phyloP scores from a whole-genome alignment of 2,888 invertebrate species.

The Acanthoscelides obtectus region DNA sequence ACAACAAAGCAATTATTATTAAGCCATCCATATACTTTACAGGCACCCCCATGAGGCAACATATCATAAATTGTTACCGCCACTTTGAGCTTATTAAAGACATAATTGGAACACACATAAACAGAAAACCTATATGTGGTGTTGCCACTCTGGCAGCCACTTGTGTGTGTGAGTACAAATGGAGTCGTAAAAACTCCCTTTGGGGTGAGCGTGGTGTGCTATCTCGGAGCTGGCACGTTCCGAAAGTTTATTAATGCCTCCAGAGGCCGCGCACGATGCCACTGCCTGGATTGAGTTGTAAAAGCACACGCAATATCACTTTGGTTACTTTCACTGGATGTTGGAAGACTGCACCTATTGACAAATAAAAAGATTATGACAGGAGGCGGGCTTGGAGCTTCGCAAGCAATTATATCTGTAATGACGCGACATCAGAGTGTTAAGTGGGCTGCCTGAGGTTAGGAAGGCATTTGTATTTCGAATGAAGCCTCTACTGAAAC shows the following conservation, averaged over 20 bases:
- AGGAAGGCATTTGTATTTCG: too few species aligned
- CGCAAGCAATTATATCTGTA: too few species aligned
- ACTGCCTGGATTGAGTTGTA: background rate
- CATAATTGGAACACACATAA: background rate
- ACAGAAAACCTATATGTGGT: background rate
- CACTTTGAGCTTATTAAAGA: background rate
- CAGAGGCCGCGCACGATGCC: background rate
- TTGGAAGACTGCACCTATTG: background rate
- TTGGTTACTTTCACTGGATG: background rate
- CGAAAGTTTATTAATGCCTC: background rate
- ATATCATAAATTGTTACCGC: background rate
- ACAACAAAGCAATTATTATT: too few species aligned
- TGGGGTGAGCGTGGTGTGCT: background rate
- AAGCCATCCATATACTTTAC: too few species aligned
- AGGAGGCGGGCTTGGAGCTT: background rate
- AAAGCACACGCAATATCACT: background rate
- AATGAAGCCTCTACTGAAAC: too few species aligned
- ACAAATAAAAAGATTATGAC: background rate
- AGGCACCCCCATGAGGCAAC: background rate
- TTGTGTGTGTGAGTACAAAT: background rate
- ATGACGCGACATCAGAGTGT: too few species aligned
- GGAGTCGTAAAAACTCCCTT: background rate
- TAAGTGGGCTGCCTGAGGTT: too few species aligned
- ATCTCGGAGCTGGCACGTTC: background rate
- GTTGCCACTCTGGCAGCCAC: too few species aligned